A percentile compares a stretch with the other conserved stretches of the same genome.
Evolutionary conservation across 2,113 vertebrate genomes (phyloP).

Genomic region (Odontesthes bonariensis): DNA sequence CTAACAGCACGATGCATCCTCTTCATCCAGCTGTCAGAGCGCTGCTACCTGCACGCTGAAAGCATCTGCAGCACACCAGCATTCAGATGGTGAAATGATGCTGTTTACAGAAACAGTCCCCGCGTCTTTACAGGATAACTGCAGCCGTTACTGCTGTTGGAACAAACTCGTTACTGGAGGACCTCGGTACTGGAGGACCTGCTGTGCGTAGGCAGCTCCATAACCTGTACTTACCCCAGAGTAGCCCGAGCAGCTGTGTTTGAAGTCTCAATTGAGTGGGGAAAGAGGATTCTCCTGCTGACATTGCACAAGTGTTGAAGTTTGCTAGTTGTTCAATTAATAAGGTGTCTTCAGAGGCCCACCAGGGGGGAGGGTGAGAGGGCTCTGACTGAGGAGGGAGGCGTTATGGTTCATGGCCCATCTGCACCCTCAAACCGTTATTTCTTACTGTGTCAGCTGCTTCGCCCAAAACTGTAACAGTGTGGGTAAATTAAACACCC

Average conservation of each 20-base stretch:
- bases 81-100: background rate
- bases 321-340: conserved; percentile 54
- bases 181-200: conserved; percentile 14
- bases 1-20: conserved; percentile 16
- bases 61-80: conserved; percentile 10
- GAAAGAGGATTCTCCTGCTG: conserved; percentile 66
- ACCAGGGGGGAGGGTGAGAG: background rate
- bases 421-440: conserved; percentile 15
- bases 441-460: conserved; percentile 36
- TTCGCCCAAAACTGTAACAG: conserved; percentile 18
- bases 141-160: conserved; percentile 23
- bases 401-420: conserved; percentile 27
- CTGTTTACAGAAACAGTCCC: conserved; percentile 30
- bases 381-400: conserved; percentile 1
- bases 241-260: conserved; percentile 46
- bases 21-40: conserved; percentile 30
- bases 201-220: conserved; percentile 42
- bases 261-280: conserved; percentile 66
- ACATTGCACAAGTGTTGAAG: conserved; percentile 53
- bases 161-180: background rate
- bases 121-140: conserved; percentile 5
- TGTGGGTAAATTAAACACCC: conserved; percentile 35
- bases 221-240: conserved; percentile 41
- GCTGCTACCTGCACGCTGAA: conserved; percentile 10
- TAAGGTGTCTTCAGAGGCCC: conserved; percentile 50